Conservation (phyloP, 92 coral and sea anemone species). For the Umimayanthus chanpuru region DNA sequence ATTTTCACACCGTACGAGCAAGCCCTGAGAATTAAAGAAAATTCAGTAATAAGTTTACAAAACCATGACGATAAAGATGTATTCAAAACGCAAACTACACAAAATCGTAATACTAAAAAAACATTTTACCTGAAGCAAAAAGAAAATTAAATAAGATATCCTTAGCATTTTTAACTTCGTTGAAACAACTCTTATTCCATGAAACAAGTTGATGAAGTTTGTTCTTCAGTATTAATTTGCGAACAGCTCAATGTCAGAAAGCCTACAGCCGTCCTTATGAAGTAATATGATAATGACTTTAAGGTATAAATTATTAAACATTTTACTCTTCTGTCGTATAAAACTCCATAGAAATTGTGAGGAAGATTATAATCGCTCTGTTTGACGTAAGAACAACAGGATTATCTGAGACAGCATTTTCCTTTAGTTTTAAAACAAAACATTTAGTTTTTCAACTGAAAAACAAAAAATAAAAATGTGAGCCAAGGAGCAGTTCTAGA, state of each 20-base stretch:
- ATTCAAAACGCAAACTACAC: background rate
- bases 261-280: conserved; percentile 2
- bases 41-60: background rate
- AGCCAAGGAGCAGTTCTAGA: background rate
- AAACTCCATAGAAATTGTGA: conserved; percentile 32
- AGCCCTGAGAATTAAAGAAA: conserved; percentile 1
- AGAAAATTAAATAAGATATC: background rate
- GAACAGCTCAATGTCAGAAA: background rate
- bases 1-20: conserved; percentile 14
- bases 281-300: conserved; percentile 52
- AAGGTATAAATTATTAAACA: conserved; percentile 53
- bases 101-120: background rate
- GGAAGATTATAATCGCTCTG: background rate
- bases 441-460: background rate
- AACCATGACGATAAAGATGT: background rate
- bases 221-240: background rate
- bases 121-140: conserved; percentile 30
- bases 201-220: background rate
- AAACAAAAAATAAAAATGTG: background rate
- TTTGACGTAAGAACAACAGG: conserved; percentile 9
- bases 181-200: background rate
- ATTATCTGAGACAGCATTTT: background rate
- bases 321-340: conserved; percentile 23
- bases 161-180: conserved; percentile 14
- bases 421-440: background rate